These are phyloP conservation scores for Platichthys stellatus DNA, from an alignment of 2,113 vertebrate genomes.

Conservation along the genomic window DNA sequence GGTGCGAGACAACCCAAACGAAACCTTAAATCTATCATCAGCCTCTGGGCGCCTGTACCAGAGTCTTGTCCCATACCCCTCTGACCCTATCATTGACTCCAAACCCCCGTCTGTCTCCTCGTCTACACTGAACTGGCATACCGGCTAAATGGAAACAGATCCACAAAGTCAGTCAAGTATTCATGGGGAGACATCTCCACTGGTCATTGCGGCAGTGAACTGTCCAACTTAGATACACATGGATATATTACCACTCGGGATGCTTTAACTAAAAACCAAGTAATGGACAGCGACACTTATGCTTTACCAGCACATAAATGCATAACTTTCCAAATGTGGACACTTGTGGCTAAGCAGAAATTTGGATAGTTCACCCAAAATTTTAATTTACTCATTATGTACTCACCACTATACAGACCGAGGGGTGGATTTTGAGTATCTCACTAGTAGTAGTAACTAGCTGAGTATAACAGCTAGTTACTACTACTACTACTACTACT, in stretches of 20 bases:
- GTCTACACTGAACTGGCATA: slow-evolving; percentile 53
- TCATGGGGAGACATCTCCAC: slow-evolving; percentile 44
- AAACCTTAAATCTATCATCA: slow-evolving; percentile 74
- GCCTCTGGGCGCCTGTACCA: slow-evolving; percentile 63
- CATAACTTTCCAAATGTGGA: not conserved
- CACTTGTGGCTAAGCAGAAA: no score
- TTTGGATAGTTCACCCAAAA: no score
- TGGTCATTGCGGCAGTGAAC: slow-evolving; percentile 31
- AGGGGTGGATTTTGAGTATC: no score
- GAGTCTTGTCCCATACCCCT: slow-evolving; percentile 57
- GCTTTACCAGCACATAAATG: not conserved
- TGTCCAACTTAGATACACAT: not conserved
- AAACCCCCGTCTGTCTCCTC: slow-evolving; percentile 42
- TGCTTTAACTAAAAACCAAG: slow-evolving; percentile 9
- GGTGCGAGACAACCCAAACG: slow-evolving; percentile 50
- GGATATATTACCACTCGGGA: not conserved
- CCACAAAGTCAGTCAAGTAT: slow-evolving; percentile 6
- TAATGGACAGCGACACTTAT: not conserved
- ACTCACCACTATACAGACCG: no score
- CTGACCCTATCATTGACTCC: slow-evolving; percentile 76
- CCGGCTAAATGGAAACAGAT: slow-evolving; percentile 73
- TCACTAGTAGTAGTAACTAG: no score
- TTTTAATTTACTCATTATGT: no score
- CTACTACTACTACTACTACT: no score
- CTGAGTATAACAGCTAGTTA: no score